Evolutionary conservation across 2,797 vertebrate species (phyloP).

Genomic region (Eleutherodactylus coqui): DNA sequence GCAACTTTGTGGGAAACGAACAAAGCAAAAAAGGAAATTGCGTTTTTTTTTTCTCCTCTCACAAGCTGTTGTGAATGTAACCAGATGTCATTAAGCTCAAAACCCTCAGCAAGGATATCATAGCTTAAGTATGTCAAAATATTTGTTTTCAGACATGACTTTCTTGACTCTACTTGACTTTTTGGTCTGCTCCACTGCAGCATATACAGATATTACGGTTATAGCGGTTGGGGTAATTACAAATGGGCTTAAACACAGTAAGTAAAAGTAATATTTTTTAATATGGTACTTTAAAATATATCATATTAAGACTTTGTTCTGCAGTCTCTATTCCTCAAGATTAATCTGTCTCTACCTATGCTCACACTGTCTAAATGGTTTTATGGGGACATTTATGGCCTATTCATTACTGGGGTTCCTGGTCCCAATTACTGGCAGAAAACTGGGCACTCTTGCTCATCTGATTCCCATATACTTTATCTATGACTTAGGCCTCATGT

Average conservation of each 20-base stretch:
- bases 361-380: too few relatives aligned
- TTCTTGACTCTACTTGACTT: constrained; percentile 19
- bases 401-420: too few relatives aligned
- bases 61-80: constrained; percentile 34
- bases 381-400: too few relatives aligned
- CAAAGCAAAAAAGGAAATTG: constrained; percentile 47
- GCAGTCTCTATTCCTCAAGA: too few relatives aligned
- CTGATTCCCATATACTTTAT: too few relatives aligned
- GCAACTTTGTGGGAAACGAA: constrained; percentile 28
- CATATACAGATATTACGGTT: neutral
- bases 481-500: too few relatives aligned
- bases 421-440: too few relatives aligned
- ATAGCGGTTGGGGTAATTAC: neutral
- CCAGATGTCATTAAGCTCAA: constrained; percentile 46
- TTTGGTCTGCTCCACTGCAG: neutral
- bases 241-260: neutral
- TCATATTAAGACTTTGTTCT: too few relatives aligned
- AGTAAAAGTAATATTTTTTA: neutral
- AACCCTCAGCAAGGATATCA: constrained; percentile 12
- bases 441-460: too few relatives aligned
- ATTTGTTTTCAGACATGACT: constrained; percentile 41
- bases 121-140: constrained; percentile 48
- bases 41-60: constrained; percentile 10
- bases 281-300: too few relatives aligned
- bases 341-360: too few relatives aligned